Percentiles rank a stretch among this genome's conserved stretches.
phyloP scores from a whole-genome alignment of 2,113 vertebrate species.

The Phrynosoma blainvillii region DNA sequence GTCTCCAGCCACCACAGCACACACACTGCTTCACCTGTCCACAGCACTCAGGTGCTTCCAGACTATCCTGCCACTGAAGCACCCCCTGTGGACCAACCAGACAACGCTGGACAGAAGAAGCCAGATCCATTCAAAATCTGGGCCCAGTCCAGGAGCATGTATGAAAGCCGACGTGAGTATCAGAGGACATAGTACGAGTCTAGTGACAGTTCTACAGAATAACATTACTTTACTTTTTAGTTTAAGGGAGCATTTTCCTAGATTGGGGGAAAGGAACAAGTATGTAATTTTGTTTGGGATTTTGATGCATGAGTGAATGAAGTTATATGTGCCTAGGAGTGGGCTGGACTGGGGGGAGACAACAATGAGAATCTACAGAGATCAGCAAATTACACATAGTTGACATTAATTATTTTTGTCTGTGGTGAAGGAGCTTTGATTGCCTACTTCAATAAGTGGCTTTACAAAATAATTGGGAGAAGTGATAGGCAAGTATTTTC shows the following conservation, averaged over 20 bases:
- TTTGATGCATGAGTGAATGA: not conserved
- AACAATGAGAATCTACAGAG: not conserved
- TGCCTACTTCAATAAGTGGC: conserved; percentile 22
- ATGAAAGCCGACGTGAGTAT: conserved; percentile 99
- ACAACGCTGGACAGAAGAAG: conserved; percentile 92
- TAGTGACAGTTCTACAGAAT: conserved; percentile 37
- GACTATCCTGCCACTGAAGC: conserved; percentile 74
- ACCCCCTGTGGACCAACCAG: conserved; percentile 80
- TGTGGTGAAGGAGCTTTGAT: conserved; percentile 7
- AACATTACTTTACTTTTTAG: conserved; percentile 3
- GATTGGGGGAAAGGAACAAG: conserved; percentile 18
- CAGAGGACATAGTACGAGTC: conserved; percentile 33
- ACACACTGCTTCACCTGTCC: conserved; percentile 90
- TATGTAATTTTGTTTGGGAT: conserved; percentile 4
- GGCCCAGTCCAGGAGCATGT: conserved; percentile 99
- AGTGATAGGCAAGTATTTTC: conserved; percentile 37
- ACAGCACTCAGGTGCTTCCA: conserved; percentile 82
- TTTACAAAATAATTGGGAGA: conserved; percentile 13
- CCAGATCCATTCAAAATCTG: conserved; percentile 99
- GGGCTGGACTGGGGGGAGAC: not conserved
- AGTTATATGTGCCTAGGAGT: not conserved
- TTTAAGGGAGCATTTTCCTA: not conserved
- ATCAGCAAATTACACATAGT: conserved; percentile 2
- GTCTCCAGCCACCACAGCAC: conserved; percentile 92
- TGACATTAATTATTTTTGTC: not conserved